Conservation (phyloP, 2,888 invertebrate genomes). For the Phyto melanocephala region DNA sequence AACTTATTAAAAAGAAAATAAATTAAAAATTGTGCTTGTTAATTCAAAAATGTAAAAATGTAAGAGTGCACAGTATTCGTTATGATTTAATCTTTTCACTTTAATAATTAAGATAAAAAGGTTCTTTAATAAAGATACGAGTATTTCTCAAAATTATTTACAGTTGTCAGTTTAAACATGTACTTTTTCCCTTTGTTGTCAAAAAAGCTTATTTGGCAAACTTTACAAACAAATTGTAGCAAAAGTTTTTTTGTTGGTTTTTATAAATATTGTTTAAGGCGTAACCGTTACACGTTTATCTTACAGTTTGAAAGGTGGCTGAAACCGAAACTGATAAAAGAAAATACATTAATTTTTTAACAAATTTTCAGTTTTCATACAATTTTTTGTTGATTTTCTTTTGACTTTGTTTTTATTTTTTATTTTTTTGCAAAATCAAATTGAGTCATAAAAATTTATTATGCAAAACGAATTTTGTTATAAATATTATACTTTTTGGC, state of each 20-base stretch:
- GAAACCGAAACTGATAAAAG: slow-evolving; percentile 6
- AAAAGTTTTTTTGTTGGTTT: background rate
- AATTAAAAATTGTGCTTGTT: no score
- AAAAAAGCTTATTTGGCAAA: background rate
- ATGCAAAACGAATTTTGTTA: slow-evolving; percentile 62
- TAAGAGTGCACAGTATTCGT: no score
- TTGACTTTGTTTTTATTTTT: background rate
- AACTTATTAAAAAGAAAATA: no score
- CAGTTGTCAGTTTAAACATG: slow-evolving; percentile 38
- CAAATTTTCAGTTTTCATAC: no score
- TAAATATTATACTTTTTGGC: background rate
- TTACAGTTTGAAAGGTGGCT: slow-evolving; percentile 16
- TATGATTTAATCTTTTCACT: no score
- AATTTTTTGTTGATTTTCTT: no score
- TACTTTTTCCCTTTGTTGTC: background rate
- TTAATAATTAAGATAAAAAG: no score
- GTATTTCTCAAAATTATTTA: slow-evolving; percentile 40
- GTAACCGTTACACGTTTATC: slow-evolving; percentile 46
- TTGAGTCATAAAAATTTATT: slow-evolving; percentile 74
- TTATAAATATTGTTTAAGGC: slow-evolving; percentile 31
- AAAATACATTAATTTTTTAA: no score
- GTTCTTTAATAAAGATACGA: no score
- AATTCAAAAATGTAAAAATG: no score
- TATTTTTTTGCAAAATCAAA: slow-evolving; percentile 58
- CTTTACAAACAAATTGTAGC: background rate